phyloP scores from a whole-genome alignment of 2,113 vertebrate species.

The Turdus rufiventris region DNA sequence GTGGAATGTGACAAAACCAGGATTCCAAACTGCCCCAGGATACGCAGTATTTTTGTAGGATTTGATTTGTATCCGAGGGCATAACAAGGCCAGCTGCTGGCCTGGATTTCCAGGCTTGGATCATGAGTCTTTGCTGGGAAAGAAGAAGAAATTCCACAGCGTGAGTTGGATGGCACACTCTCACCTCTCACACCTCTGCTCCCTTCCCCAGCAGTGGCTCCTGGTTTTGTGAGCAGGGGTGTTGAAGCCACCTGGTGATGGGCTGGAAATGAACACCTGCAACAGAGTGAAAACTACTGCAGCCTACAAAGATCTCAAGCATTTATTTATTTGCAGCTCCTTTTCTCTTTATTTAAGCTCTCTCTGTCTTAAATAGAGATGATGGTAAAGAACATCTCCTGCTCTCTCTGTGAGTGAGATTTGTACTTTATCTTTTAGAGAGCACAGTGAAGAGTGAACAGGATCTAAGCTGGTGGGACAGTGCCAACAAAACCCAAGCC shows the following conservation, averaged over 20 bases:
- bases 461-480: background rate
- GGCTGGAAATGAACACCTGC: background rate
- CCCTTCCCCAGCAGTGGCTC: background rate
- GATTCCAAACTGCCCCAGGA: background rate
- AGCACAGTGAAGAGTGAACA: background rate
- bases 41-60: background rate
- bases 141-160: background rate
- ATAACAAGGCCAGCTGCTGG: background rate
- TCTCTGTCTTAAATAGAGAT: background rate
- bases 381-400: background rate
- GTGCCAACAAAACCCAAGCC: background rate
- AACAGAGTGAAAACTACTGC: background rate
- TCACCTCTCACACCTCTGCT: background rate
- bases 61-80: background rate
- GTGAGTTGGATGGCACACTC: background rate
- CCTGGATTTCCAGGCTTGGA: background rate
- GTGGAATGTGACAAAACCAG: background rate
- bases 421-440: background rate
- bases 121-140: background rate
- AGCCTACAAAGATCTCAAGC: background rate
- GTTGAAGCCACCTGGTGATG: background rate
- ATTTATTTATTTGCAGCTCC: background rate
- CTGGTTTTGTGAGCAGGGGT: background rate
- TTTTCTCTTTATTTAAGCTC: background rate
- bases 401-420: background rate